Percentiles rank a stretch among this genome's conserved stretches.
phyloP scores from a whole-genome alignment of 2,797 vertebrate species.

The Lophotriccus pileatus region DNA sequence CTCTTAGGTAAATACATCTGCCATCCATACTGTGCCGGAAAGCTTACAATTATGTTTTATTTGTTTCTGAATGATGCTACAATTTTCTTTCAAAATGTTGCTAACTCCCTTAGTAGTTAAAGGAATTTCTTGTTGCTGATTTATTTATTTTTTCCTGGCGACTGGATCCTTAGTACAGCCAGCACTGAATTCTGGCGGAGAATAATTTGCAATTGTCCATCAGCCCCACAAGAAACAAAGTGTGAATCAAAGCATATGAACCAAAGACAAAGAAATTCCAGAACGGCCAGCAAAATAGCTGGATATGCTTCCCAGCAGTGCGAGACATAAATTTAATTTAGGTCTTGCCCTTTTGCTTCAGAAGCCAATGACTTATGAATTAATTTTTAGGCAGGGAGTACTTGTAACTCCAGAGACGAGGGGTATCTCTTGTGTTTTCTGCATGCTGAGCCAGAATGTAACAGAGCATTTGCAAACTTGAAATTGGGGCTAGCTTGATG shows the following conservation, averaged over 20 bases:
- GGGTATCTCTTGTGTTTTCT: background rate
- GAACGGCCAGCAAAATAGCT: slow-evolving; percentile 22
- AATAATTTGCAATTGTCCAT: slow-evolving; percentile 59
- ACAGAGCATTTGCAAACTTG: background rate
- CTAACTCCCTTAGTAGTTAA: slow-evolving; percentile 29
- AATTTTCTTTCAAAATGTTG: background rate
- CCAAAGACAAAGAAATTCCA: slow-evolving; percentile 51
- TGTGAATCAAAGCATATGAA: slow-evolving; percentile 59
- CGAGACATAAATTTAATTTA: slow-evolving; percentile 43
- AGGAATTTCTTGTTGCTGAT: slow-evolving; percentile 30
- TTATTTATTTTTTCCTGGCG: slow-evolving; percentile 44
- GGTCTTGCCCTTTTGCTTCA: slow-evolving; percentile 32
- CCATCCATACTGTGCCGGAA: background rate
- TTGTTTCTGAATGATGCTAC: slow-evolving; percentile 3
- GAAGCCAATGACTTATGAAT: slow-evolving; percentile 13
- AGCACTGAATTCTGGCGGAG: slow-evolving; percentile 25
- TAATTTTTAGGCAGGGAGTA: background rate
- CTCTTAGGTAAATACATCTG: slow-evolving; percentile 60
- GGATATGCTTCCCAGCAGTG: slow-evolving; percentile 35
- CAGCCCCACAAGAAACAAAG: slow-evolving; percentile 43
- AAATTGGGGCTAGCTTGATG: background rate
- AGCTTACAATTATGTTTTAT: slow-evolving; percentile 3
- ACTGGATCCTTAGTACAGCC: slow-evolving; percentile 7
- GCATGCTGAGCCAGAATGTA: background rate
- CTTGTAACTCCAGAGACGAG: background rate